Evolutionary conservation across 2,888 invertebrate genomes (phyloP).

Genomic region (Brachycybe producta): DNA sequence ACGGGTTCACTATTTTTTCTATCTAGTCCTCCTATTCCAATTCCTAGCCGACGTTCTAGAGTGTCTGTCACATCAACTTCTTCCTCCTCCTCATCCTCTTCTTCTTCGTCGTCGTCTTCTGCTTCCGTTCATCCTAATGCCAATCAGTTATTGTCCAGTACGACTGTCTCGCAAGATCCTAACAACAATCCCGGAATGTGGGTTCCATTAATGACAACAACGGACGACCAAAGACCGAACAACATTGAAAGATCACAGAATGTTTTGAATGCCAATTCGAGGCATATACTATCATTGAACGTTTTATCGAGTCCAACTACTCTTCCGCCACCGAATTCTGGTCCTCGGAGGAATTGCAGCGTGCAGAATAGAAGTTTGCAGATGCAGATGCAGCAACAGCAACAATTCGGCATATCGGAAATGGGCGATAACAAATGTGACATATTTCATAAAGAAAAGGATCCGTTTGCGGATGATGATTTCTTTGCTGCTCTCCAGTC

Average conservation of each 20-base stretch:
- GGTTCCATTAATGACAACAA: background rate
- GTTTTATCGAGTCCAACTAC: background rate
- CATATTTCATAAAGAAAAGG: conserved; percentile 70
- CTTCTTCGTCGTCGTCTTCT: conserved; percentile 11
- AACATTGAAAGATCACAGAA: too few species aligned
- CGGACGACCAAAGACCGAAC: background rate
- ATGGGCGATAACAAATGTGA: background rate
- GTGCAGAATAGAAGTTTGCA: too few species aligned
- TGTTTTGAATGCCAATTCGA: too few species aligned
- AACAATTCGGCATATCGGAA: background rate
- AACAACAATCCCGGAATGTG: conserved; percentile 9
- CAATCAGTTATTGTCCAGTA: background rate
- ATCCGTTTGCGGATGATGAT: conserved; percentile 71
- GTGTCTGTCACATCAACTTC: background rate
- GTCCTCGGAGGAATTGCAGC: too few species aligned
- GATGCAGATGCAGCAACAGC: too few species aligned
- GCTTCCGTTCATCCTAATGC: background rate
- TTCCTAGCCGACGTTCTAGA: conserved; percentile 11
- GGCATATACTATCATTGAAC: too few species aligned
- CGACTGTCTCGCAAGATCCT: background rate
- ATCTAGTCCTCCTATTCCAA: conserved; percentile 18
- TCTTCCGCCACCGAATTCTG: background rate
- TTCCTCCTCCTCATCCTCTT: background rate
- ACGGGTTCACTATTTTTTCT: background rate
- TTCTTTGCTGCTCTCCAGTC: conserved; percentile 45